phyloP scores from a whole-genome alignment of 2,797 vertebrate species.

The Parambassis ranga region DNA sequence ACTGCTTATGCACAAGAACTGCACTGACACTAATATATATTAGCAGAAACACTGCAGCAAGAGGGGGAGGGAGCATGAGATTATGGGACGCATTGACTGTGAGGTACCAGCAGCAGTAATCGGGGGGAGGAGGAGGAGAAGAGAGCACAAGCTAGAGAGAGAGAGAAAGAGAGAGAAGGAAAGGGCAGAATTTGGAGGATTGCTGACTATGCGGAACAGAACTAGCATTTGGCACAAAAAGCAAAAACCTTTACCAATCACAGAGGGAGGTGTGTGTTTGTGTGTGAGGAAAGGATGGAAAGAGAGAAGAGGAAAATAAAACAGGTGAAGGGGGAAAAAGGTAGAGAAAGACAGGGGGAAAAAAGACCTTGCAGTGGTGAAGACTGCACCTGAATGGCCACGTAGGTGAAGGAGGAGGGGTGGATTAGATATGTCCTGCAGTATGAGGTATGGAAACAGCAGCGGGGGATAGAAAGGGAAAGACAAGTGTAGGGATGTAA shows the following conservation, averaged over 20 bases:
- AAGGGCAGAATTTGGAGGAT: conserved; percentile 63
- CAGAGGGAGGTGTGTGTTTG: no score
- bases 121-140: conserved; percentile 45
- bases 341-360: not conserved
- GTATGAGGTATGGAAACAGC: conserved; percentile 17
- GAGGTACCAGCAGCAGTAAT: conserved; percentile 72
- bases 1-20: conserved; percentile 41
- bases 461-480: conserved; percentile 1
- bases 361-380: conserved; percentile 32
- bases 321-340: not conserved
- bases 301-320: conserved; percentile 5
- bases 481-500: conserved; percentile 31
- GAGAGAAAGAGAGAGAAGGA: conserved; percentile 17
- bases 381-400: conserved; percentile 35
- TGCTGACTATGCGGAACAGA: conserved; percentile 77
- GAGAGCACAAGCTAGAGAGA: not conserved
- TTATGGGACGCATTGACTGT: conserved; percentile 75
- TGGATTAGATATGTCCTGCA: conserved; percentile 14
- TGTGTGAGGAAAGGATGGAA: no score
- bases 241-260: conserved; percentile 65
- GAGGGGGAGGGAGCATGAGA: conserved; percentile 67
- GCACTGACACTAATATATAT: conserved; percentile 79
- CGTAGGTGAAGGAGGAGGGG: not conserved
- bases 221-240: conserved; percentile 68
- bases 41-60: conserved; percentile 82